A percentile compares a stretch with the other conserved stretches of the same genome.
phyloP scores from a whole-genome alignment of 2,113 vertebrate genomes.

The Potamarius usumacintae region DNA sequence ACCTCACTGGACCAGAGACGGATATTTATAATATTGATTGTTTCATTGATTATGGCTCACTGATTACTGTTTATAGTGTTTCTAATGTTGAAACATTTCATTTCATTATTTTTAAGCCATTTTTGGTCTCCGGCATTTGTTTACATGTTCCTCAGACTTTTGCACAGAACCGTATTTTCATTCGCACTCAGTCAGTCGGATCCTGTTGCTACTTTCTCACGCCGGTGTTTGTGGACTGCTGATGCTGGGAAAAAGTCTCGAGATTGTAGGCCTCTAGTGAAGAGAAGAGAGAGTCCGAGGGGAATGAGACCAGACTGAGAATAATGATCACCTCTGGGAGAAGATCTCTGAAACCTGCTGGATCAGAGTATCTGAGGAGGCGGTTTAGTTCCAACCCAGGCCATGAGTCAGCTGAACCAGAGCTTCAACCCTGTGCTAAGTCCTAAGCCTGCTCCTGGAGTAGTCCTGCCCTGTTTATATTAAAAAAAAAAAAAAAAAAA shows the following conservation, averaged over 20 bases:
- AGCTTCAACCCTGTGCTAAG: not conserved
- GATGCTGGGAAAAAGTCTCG: not conserved
- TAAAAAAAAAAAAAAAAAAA: too few species aligned
- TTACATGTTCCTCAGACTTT: too few species aligned
- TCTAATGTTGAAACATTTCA: too few species aligned
- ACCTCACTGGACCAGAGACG: too few species aligned
- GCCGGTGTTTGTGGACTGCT: not conserved
- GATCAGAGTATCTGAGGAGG: not conserved
- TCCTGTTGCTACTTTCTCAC: not conserved
- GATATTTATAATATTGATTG: too few species aligned
- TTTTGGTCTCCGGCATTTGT: too few species aligned
- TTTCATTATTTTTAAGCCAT: too few species aligned
- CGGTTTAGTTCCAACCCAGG: not conserved
- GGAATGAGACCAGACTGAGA: not conserved
- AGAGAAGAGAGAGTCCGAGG: not conserved
- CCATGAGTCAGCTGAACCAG: not conserved
- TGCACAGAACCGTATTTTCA: not conserved
- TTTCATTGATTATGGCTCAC: too few species aligned
- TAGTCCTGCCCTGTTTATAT: not conserved
- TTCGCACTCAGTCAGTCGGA: not conserved
- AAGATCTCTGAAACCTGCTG: not conserved
- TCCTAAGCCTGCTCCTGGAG: not conserved
- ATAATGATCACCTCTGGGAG: slow-evolving; percentile 11
- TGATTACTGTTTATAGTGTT: too few species aligned
- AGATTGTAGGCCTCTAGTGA: not conserved